Percentiles rank a stretch among this genome's conserved stretches.
Evolutionary conservation across 2,888 invertebrate species (phyloP).

Genomic region (Melinaea marsaeus): DNA sequence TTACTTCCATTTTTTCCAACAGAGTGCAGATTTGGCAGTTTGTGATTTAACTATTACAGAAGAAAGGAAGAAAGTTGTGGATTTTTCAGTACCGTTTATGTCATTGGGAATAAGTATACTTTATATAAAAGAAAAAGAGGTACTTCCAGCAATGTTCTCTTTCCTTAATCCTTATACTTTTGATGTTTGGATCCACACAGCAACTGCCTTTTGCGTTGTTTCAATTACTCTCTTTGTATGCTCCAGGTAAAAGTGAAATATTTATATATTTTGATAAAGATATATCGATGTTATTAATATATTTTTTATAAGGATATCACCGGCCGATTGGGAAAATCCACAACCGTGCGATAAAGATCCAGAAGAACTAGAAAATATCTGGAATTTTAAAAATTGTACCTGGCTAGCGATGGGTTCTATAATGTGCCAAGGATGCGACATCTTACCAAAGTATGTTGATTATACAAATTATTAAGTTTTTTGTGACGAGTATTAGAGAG

Average conservation of each 20-base stretch:
- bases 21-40: slow-evolving; percentile 66
- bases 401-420: slow-evolving; percentile 96
- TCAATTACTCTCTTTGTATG: slow-evolving; percentile 89
- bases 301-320: slow-evolving; percentile 83
- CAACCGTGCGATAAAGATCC: slow-evolving; percentile 92
- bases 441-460: slow-evolving; percentile 87
- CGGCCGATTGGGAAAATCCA: slow-evolving; percentile 96
- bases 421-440: slow-evolving; percentile 95
- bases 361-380: slow-evolving; percentile 93
- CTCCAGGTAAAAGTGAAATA: slow-evolving; percentile 77
- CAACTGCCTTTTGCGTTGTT: slow-evolving; percentile 89
- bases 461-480: background rate
- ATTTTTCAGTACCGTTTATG: slow-evolving; percentile 98
- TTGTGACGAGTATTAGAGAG: background rate
- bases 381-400: slow-evolving; percentile 90
- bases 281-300: slow-evolving; percentile 2
- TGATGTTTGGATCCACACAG: slow-evolving; percentile 92
- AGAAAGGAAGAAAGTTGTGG: slow-evolving; percentile 90
- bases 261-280: slow-evolving; percentile 5
- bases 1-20: slow-evolving; percentile 22
- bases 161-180: slow-evolving; percentile 91
- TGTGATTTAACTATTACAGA: slow-evolving; percentile 94
- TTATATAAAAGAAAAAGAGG: slow-evolving; percentile 86
- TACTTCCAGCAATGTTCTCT: slow-evolving; percentile 88
- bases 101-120: slow-evolving; percentile 93